A percentile compares a stretch with the other conserved stretches of the same genome.
Evolutionary conservation across 2,888 invertebrate genomes (phyloP).

Genomic region (Hypolimnas misippus): DNA sequence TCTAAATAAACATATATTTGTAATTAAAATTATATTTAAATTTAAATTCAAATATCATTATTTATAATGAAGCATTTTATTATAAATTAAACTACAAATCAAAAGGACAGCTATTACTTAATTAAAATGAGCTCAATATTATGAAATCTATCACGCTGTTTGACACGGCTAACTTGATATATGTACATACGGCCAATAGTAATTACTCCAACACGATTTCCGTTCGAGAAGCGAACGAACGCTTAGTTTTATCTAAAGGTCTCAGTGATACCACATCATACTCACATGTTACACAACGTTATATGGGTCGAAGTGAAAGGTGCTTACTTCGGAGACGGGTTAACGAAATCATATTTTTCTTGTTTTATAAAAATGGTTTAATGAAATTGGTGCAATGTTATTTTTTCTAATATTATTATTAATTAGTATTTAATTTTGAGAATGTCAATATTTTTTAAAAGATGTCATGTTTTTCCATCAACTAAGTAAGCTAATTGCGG

Average conservation of each 20-base stretch:
- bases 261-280: conserved; percentile 45
- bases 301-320: conserved; percentile 58
- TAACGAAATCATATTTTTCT: conserved; percentile 23
- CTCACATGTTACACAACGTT: conserved; percentile 56
- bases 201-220: conserved; percentile 27
- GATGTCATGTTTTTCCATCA: no score
- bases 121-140: conserved; percentile 16
- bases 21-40: conserved; percentile 2
- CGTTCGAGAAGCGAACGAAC: conserved; percentile 30
- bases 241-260: conserved; percentile 58
- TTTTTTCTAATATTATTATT: background rate
- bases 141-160: conserved; percentile 6
- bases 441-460: background rate
- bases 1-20: conserved; percentile 12
- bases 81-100: no score
- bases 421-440: background rate
- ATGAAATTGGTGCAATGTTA: background rate
- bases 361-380: background rate
- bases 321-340: conserved; percentile 10
- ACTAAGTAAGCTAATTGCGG: no score
- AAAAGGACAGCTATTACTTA: background rate
- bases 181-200: conserved; percentile 5
- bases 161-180: background rate
- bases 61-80: no score
- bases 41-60: no score